phyloP scores from a whole-genome alignment of 2,797 vertebrate genomes.

The Telmatherina bonti region DNA sequence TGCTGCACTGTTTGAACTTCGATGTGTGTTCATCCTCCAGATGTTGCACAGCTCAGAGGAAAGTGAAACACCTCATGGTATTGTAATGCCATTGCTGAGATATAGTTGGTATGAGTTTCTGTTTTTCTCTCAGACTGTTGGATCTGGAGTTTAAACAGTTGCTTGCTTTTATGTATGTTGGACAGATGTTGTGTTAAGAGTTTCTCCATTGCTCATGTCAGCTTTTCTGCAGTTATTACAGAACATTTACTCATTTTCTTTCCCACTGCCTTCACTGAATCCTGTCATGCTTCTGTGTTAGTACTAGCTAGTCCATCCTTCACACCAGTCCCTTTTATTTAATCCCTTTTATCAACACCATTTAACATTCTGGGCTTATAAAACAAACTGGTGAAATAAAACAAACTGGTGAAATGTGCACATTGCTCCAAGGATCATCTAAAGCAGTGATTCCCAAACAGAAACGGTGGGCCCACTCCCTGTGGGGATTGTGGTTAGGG shows the following conservation, averaged over 20 bases:
- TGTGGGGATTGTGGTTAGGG: too few relatives aligned
- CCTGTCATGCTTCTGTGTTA: background rate
- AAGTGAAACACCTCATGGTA: slow-evolving; percentile 25
- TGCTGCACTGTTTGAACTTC: slow-evolving; percentile 35
- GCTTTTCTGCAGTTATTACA: background rate
- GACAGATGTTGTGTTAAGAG: background rate
- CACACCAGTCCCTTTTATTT: background rate
- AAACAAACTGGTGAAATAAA: too few relatives aligned
- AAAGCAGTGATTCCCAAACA: too few relatives aligned
- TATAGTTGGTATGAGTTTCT: slow-evolving; percentile 2
- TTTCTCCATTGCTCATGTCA: background rate
- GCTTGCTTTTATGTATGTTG: background rate
- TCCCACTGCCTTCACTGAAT: background rate
- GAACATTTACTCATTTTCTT: background rate
- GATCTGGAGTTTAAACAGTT: background rate
- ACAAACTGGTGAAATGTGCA: too few relatives aligned
- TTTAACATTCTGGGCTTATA: background rate
- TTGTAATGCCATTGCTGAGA: slow-evolving; percentile 6
- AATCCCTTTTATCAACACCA: background rate
- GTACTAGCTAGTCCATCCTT: background rate
- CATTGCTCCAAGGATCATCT: too few relatives aligned
- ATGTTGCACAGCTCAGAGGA: slow-evolving; percentile 47
- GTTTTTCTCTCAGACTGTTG: background rate
- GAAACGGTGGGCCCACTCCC: too few relatives aligned
- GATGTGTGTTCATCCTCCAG: slow-evolving; percentile 46